Evolutionary conservation across 2,113 vertebrate genomes (phyloP).

Genomic region (Gila orcuttii): DNA sequence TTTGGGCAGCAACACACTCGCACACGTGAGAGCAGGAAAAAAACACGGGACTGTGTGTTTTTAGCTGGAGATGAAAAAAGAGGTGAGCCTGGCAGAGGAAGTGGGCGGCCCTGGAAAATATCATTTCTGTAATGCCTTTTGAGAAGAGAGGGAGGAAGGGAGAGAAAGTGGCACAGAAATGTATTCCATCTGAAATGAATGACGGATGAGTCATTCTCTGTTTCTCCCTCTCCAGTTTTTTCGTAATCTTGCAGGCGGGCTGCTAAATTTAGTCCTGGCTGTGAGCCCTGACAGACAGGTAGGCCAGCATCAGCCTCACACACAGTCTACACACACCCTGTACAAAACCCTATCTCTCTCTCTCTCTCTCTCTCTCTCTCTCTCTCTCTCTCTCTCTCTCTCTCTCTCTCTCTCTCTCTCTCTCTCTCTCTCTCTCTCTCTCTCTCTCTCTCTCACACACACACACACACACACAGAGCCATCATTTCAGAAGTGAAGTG

Average conservation of each 20-base stretch:
- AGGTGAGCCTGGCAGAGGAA: conserved; percentile 65
- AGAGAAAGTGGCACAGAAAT: conserved; percentile 36
- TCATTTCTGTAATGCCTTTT: conserved; percentile 15
- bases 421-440: no score
- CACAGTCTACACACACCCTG: background rate
- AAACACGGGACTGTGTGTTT: conserved; percentile 73
- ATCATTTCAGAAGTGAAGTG: no score
- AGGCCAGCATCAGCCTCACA: conserved; percentile 66
- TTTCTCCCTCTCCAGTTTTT: conserved; percentile 63
- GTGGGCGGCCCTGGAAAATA: conserved; percentile 48
- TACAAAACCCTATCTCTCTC: no score
- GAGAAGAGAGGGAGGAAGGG: conserved; percentile 17
- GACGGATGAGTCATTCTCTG: conserved; percentile 69
- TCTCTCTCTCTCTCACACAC: no score
- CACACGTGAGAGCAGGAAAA: conserved; percentile 70
- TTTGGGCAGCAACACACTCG: conserved; percentile 49
- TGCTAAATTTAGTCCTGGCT: conserved; percentile 79
- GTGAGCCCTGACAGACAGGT: conserved; percentile 70
- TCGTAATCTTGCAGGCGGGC: conserved; percentile 60
- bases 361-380: no score
- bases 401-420: no score
- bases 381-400: no score
- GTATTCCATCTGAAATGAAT: conserved; percentile 59
- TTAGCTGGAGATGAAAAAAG: conserved; percentile 70
- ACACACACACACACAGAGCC: conserved; percentile 13